Evolutionary conservation across 2,888 invertebrate species (phyloP), one percentile per base, ranked within the genome.

Genomic region (Cerceris rybyensis): DNA sequence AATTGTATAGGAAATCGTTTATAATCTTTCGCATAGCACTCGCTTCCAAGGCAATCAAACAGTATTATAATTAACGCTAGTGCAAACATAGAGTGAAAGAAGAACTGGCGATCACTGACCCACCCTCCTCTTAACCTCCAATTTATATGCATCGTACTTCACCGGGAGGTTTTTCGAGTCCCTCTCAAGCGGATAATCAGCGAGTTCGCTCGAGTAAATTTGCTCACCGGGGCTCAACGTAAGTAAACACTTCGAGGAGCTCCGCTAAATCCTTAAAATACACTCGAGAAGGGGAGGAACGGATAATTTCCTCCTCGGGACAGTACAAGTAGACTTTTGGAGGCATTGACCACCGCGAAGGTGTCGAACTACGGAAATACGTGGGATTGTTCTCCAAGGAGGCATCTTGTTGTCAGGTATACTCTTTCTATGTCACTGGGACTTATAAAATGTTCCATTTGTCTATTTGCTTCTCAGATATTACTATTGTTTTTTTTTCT

Each of bases 181-280:
- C 80, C 75, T 57, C 75, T 64, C 69, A 67, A 68, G 58, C 76
- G 82, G 79, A 82, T 80, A 78, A 84, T 84, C 83, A 85, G 78
- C 80, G 66, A 83, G 75, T 67, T 74, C 78, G 80, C 69, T 70
- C 83, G 80, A 75, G 75, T 74, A 85, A 85, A 84, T 84, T 84
- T 84, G 78, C 83, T 69, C 74, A 42, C 58, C 76, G 66, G 65
- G 65, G 78, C 76, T 80, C 70, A 67, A 68, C 78, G 66, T 61
- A 67, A 75, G 83, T 72, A 84, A 84, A 85, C 84, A 84, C 81
- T 85, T 75, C 73, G 72, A 78, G 75, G 71, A 83, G 78, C 73
- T 72, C 75, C 60, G 78, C 75, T 83, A 85, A 83, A 84, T 84
- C 86, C 84, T 84, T 73, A 57, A 78, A 80, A 85, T 81, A 83